Evolutionary conservation across 2,797 vertebrate genomes (phyloP).

Genomic region (Arnoldichthys spilopterus): DNA sequence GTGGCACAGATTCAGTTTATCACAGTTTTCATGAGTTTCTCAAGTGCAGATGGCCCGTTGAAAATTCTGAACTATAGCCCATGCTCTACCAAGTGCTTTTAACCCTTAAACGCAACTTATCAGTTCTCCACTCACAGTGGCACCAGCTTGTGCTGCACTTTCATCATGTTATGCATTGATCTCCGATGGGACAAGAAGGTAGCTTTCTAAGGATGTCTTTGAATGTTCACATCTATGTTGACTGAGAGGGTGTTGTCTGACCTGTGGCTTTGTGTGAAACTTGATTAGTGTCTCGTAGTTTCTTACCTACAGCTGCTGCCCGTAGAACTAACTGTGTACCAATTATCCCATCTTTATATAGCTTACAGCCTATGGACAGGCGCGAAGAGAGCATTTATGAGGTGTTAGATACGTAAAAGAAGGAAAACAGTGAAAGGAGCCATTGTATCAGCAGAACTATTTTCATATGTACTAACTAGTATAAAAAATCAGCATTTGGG

Average conservation of each 20-base stretch:
- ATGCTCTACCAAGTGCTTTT: slow-evolving; percentile 67
- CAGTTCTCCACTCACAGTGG: slow-evolving; percentile 54
- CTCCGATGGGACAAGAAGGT: slow-evolving; percentile 23
- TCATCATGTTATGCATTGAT: slow-evolving; percentile 48
- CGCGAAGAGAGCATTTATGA: not conserved
- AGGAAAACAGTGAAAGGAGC: not conserved
- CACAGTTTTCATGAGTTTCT: slow-evolving; percentile 60
- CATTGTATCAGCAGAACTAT: slow-evolving; percentile 29
- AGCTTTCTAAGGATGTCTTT: slow-evolving; percentile 9
- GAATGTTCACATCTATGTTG: slow-evolving; percentile 26
- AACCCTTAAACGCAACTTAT: slow-evolving; percentile 43
- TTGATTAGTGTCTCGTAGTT: slow-evolving; percentile 6
- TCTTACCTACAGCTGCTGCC: slow-evolving; percentile 22
- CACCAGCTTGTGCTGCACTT: slow-evolving; percentile 54
- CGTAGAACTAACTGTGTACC: not conserved
- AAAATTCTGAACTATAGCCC: slow-evolving; percentile 50
- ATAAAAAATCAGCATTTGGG: slow-evolving; percentile 15
- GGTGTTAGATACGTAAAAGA: slow-evolving; percentile 5
- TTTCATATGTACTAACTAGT: slow-evolving; percentile 22
- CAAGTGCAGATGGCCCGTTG: slow-evolving; percentile 39
- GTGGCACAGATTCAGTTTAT: slow-evolving; percentile 56
- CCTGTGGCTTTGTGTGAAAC: slow-evolving; percentile 17
- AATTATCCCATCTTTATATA: slow-evolving; percentile 1
- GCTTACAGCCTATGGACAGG: not conserved
- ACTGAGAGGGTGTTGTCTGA: not conserved